Base-by-base conservation (phyloP, 2,797 vertebrate genomes). In the Crax fasciolata region DNA sequence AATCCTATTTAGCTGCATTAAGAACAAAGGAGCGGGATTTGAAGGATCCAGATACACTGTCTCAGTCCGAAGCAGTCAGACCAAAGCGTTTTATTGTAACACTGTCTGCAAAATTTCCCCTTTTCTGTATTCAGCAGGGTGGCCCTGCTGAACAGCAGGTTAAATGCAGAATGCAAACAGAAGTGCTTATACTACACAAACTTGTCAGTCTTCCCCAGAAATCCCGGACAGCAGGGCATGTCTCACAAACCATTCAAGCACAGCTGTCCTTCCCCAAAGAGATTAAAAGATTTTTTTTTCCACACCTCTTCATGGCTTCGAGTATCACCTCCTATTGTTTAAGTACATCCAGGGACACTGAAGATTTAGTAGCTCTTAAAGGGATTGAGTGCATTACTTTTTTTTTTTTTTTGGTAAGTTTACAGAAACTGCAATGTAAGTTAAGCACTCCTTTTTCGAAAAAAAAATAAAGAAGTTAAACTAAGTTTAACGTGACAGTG, bases 1-100 rank as follows among this genome's bases (percentile, higher is more conserved):
- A 93, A 96, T 88, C 83, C 89, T 92, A 65, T 72, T 95, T 89
- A 95, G 52, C 71, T 68, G 84, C 38, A 93, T 89, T 93, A 91
- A 87, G 79, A 90, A n/a, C 70, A 88, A 86, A 86, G 67, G 55
- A 89, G 74, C 62, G 41, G 66, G 43, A 54, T 19, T 93, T 86
- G 84, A 88, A 78, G 72, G 44, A 90, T 84, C 65, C 83, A 93
- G 78, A 95, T 75, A 68, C 93, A 78, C 84, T 35, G 75, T 13
- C 71, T 49, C 81, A 82, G 84, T 65, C 67, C 75, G 48, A 93
- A 87, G 70, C 24, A 68, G 65, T 46, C 61, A 93, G 74, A 84
- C 28, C 20, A 55, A 91, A 71, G 18, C 15, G 24, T 71, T 88
- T 73, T 73, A 86, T 48, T 62, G 66, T 90, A 87, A 88, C 44